Evolutionary conservation across 37 sponge, comb jelly and placozoan genomes (phyloP).

Genomic region (Aplysina aerophoba): DNA sequence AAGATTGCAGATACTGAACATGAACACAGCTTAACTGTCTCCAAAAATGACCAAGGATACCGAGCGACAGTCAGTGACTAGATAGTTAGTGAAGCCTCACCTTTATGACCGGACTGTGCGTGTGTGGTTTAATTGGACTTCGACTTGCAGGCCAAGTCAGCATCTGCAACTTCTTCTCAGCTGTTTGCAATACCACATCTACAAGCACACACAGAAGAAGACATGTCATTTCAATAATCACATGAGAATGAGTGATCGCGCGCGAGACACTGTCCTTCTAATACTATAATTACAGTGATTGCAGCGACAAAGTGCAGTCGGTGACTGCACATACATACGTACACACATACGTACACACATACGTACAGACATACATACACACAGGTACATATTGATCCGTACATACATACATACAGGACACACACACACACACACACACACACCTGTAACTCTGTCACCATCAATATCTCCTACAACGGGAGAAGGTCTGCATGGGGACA

Average conservation of each 20-base stretch:
- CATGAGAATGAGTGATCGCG: no score
- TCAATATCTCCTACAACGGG: slow-evolving; percentile 76
- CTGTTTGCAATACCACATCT: slow-evolving; percentile 58
- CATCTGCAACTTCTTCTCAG: slow-evolving; percentile 34
- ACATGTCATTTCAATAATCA: no score
- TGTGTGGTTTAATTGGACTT: slow-evolving; percentile 48
- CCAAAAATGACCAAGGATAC: no score
- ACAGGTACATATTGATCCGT: background rate
- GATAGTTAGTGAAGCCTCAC: background rate
- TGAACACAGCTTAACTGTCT: no score
- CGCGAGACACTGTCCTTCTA: no score
- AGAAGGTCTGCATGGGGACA: slow-evolving; percentile 39
- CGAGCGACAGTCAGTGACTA: background rate
- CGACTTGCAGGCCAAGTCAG: slow-evolving; percentile 28
- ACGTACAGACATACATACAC: slow-evolving; percentile 28
- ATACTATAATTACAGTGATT: no score
- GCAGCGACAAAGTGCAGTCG: no score
- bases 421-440: slow-evolving; percentile 20
- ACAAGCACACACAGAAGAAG: background rate
- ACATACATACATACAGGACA: slow-evolving; percentile 14
- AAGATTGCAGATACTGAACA: no score
- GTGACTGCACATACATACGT: background rate
- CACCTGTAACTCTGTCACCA: slow-evolving; percentile 68
- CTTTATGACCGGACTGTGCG: background rate
- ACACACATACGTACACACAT: slow-evolving; percentile 3